phyloP scores from a whole-genome alignment of 2,888 invertebrate genomes.

The Meliscaeva auricollis region DNA sequence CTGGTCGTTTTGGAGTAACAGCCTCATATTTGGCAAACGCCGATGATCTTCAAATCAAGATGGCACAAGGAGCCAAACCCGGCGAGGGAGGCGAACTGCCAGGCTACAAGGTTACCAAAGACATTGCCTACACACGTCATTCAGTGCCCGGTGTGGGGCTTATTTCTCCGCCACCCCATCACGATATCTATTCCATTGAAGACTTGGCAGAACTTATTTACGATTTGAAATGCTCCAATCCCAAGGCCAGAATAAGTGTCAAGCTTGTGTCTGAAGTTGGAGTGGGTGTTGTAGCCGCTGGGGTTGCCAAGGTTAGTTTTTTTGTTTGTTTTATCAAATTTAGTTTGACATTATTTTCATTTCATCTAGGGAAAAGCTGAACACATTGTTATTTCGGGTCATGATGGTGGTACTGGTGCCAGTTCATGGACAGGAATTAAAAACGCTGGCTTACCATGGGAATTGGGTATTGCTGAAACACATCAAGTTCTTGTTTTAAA shows the following conservation, averaged over 20 bases:
- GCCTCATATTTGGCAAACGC: slow-evolving; percentile 98
- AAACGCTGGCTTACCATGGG: slow-evolving; percentile 99
- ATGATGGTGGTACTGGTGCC: slow-evolving; percentile 99
- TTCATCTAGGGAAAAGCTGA: slow-evolving; percentile 96
- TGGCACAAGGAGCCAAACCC: slow-evolving; percentile 99
- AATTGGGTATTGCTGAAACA: slow-evolving; percentile 98
- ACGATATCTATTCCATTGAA: slow-evolving; percentile 99
- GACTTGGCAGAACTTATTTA: slow-evolving; percentile 99
- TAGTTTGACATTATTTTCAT: background rate
- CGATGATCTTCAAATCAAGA: slow-evolving; percentile 99
- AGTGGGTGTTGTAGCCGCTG: slow-evolving; percentile 99
- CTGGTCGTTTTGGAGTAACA: slow-evolving; percentile 99
- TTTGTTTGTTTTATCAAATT: background rate
- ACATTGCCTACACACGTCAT: slow-evolving; percentile 97
- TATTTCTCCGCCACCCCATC: slow-evolving; percentile 99
- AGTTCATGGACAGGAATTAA: slow-evolving; percentile 99
- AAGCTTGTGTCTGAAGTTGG: slow-evolving; percentile 99
- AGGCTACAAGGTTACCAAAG: slow-evolving; percentile 95
- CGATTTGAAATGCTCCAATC: slow-evolving; percentile 98
- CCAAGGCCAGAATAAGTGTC: slow-evolving; percentile 96
- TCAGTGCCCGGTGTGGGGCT: slow-evolving; percentile 98
- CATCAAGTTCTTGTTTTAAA: slow-evolving; percentile 98
- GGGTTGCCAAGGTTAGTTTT: slow-evolving; percentile 93
- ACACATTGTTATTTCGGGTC: slow-evolving; percentile 99
- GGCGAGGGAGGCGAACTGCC: slow-evolving; percentile 99